phyloP scores from a whole-genome alignment of 2,113 vertebrate genomes.

The Agelaius tricolor region DNA sequence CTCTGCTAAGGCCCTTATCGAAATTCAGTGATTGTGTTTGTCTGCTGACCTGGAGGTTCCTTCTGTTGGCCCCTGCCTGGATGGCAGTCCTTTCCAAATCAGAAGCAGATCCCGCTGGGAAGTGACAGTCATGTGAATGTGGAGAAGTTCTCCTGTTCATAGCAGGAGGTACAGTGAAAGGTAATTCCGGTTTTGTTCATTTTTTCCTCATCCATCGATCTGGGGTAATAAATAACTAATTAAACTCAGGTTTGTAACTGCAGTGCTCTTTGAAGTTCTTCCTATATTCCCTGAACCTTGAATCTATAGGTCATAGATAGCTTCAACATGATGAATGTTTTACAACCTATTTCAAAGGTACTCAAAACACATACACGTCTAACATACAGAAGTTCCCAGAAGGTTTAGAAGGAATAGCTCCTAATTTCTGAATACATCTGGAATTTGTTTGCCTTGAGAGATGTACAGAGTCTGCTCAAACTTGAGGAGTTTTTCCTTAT shows the following conservation, averaged over 20 bases:
- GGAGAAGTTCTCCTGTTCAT: neutral
- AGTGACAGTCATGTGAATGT: neutral
- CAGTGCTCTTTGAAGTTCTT: neutral
- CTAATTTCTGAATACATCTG: neutral
- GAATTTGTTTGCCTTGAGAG: neutral
- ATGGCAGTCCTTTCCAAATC: fast-evolving
- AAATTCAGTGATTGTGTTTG: neutral
- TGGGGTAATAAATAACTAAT: neutral
- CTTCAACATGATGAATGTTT: neutral
- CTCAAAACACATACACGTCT: neutral
- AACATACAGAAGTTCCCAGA: neutral
- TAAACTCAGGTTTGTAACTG: neutral
- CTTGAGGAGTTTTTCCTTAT: neutral
- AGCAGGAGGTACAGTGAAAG: neutral
- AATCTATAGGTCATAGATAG: neutral
- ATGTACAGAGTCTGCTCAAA: neutral
- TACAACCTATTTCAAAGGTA: neutral
- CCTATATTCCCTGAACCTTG: neutral
- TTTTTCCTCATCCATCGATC: neutral
- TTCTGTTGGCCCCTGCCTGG: neutral
- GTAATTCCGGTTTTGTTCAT: neutral
- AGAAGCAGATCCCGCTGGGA: neutral
- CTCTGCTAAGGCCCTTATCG: fast-evolving
- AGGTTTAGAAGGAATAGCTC: neutral
- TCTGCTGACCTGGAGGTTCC: neutral